Percentiles rank a stretch among this genome's conserved stretches.
Evolutionary conservation across 2,888 invertebrate species (phyloP).

Genomic region (Amorpha juglandis): DNA sequence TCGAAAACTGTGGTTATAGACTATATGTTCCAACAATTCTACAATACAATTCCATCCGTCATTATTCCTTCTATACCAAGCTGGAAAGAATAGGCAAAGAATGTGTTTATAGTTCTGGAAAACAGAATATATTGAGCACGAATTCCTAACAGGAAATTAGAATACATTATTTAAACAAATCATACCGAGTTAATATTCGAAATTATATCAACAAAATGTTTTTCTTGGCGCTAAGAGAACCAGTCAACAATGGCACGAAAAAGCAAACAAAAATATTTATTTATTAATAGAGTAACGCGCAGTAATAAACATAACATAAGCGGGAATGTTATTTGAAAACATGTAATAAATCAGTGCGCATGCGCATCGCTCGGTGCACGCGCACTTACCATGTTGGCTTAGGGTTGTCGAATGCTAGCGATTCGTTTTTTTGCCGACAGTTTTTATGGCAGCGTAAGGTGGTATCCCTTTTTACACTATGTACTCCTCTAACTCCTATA

Average conservation of each 20-base stretch:
- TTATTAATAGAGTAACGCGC: constrained; percentile 21
- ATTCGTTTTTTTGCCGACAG: background rate
- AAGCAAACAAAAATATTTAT: constrained; percentile 12
- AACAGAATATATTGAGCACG: no score
- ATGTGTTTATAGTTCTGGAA: no score
- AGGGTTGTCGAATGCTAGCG: background rate
- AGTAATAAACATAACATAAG: constrained; percentile 3
- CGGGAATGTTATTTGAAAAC: constrained; percentile 25
- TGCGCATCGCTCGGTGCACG: constrained; percentile 22
- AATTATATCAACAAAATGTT: background rate
- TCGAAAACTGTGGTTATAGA: no score
- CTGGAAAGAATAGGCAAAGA: no score
- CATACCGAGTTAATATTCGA: background rate
- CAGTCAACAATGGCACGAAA: background rate
- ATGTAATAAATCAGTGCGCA: constrained; percentile 27
- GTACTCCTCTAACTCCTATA: no score
- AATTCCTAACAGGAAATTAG: no score
- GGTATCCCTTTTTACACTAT: no score
- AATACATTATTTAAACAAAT: no score
- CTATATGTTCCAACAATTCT: no score
- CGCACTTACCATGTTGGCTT: background rate
- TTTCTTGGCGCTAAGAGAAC: background rate
- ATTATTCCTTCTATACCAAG: no score
- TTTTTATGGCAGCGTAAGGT: no score
- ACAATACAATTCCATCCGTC: no score